These are phyloP conservation scores for Podotricha telesiphe DNA, from an alignment of 2,888 invertebrate species.

Conservation along the genomic window DNA sequence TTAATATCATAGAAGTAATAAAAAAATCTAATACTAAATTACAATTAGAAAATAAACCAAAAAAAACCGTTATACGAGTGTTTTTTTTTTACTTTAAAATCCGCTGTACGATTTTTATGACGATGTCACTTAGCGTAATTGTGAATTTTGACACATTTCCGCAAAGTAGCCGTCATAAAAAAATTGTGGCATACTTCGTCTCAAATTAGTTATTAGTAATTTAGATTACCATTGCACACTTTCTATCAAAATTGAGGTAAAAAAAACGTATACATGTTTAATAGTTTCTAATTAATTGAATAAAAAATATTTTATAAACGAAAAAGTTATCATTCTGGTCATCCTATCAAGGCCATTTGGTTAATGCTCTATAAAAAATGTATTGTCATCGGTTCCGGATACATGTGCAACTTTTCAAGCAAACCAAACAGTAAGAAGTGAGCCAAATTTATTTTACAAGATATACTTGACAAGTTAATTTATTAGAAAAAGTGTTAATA, in stretches of 20 bases:
- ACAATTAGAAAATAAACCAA: no score
- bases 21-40: no score
- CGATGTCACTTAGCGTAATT: not conserved
- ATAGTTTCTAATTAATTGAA: not conserved
- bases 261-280: not conserved
- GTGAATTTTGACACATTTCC: slow-evolving; percentile 9
- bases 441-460: no score
- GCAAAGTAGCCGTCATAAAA: slow-evolving; percentile 3
- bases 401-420: no score
- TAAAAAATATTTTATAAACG: not conserved
- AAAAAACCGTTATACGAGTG: not conserved
- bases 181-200: not conserved
- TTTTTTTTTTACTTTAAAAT: not conserved
- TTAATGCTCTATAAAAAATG: no score
- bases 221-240: not conserved
- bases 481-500: no score
- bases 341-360: no score
- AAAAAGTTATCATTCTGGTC: no score
- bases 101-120: not conserved
- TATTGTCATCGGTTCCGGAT: no score
- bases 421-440: no score
- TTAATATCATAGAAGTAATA: no score
- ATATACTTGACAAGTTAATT: no score
- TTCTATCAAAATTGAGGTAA: not conserved
- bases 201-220: not conserved